Conservation (phyloP, 2,113 vertebrate genomes). For the Bufo bufo region DNA sequence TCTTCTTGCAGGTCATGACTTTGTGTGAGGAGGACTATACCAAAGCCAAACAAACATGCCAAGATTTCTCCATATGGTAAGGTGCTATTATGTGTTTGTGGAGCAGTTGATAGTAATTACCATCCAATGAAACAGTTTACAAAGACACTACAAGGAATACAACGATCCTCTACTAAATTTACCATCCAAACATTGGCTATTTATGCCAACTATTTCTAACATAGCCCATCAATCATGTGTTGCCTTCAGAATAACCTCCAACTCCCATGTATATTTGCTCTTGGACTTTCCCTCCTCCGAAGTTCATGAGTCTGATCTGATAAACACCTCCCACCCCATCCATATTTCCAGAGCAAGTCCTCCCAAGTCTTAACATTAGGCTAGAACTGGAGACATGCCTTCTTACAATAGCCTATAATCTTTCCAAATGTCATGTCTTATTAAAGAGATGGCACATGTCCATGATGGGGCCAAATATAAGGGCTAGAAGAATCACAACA, state of each 20-base stretch:
- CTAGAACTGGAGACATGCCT: slow-evolving; percentile 11
- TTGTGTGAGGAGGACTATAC: too few relatives aligned
- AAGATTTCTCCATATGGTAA: too few relatives aligned
- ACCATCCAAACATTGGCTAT: not conserved
- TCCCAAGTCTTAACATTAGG: not conserved
- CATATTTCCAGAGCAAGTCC: not conserved
- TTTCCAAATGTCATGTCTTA: slow-evolving; percentile 47
- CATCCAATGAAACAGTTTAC: not conserved
- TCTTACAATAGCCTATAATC: slow-evolving; percentile 44
- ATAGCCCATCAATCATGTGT: not conserved
- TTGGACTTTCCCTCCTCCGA: not conserved
- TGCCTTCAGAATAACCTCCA: slow-evolving; percentile 31
- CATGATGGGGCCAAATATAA: not conserved
- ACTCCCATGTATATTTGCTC: slow-evolving; percentile 44
- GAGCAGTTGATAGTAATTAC: too few relatives aligned
- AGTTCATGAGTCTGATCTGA: not conserved
- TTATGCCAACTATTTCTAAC: not conserved
- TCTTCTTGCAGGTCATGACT: too few relatives aligned
- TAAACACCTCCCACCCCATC: slow-evolving; percentile 5
- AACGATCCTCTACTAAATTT: not conserved
- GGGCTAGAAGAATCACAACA: not conserved
- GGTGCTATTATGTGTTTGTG: too few relatives aligned
- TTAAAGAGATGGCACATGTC: slow-evolving; percentile 40
- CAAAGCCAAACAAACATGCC: too few relatives aligned
- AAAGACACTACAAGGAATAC: not conserved